Percentiles rank a stretch among this genome's conserved stretches.
phyloP scores from a whole-genome alignment of 2,797 vertebrate genomes.

The Lepilemur ruficaudatus region DNA sequence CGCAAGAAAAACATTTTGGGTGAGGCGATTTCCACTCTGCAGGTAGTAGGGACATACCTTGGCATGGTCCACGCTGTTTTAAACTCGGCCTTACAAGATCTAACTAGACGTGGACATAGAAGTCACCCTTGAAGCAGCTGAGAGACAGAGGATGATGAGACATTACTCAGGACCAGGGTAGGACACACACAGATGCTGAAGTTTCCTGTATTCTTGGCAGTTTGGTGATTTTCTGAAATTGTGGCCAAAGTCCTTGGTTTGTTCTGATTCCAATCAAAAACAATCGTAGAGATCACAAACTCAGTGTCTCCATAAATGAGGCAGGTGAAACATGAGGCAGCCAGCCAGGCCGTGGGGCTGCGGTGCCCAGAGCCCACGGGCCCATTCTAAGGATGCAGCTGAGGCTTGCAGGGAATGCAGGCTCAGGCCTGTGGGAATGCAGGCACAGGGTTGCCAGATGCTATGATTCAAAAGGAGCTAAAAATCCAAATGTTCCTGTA shows the following conservation, averaged over 20 bases:
- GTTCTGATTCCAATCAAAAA: background rate
- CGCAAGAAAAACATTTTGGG: background rate
- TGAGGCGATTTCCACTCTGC: background rate
- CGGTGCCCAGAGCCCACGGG: accelerated
- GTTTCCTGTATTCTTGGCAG: background rate
- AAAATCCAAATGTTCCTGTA: background rate
- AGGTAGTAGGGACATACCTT: background rate
- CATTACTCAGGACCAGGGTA: background rate
- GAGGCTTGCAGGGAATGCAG: too few species aligned
- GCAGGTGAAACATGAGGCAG: background rate
- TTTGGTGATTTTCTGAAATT: background rate
- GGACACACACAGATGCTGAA: background rate
- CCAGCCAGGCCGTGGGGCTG: accelerated
- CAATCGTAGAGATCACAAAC: background rate
- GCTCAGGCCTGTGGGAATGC: accelerated
- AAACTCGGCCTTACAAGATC: background rate
- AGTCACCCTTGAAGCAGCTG: background rate
- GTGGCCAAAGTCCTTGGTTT: background rate
- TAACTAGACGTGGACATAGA: background rate
- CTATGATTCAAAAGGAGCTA: background rate
- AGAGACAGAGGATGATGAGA: background rate
- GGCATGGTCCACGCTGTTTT: too few species aligned
- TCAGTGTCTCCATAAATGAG: accelerated
- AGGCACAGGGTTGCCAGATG: background rate
- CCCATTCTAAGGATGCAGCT: accelerated